Conservation (phyloP, 2,797 vertebrate species). For the Orientallactaga sibirica region DNA sequence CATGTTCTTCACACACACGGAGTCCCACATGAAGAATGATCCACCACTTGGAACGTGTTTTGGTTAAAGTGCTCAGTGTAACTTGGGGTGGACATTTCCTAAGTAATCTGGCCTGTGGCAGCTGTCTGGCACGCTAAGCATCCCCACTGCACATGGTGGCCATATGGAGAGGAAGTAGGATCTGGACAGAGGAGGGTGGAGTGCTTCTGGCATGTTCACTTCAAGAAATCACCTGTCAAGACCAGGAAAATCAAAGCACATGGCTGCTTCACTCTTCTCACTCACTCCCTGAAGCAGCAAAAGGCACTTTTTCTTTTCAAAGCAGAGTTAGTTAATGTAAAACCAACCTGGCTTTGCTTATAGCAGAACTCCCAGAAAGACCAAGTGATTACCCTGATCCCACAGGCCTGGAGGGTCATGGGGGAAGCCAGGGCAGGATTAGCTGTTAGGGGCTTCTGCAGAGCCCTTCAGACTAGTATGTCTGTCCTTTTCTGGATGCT, state of each 20-base stretch:
- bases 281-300: slow-evolving; percentile 69
- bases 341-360: slow-evolving; percentile 55
- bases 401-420: background rate
- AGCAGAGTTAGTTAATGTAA: slow-evolving; percentile 60
- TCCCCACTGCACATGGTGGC: background rate
- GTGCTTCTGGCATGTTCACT: slow-evolving; percentile 2
- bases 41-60: background rate
- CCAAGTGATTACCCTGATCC: background rate
- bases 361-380: slow-evolving; percentile 55
- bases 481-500: background rate
- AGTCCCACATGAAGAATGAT: background rate
- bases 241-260: slow-evolving; percentile 41
- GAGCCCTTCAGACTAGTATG: background rate
- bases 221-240: slow-evolving; percentile 30
- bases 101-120: background rate
- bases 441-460: background rate
- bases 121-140: background rate
- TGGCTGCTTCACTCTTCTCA: slow-evolving; percentile 45
- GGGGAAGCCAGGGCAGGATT: background rate
- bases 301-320: slow-evolving; percentile 81
- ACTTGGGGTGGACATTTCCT: background rate
- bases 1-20: background rate
- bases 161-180: fast-evolving
- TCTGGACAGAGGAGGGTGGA: background rate
- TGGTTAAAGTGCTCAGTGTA: slow-evolving; percentile 70